Conservation (phyloP, 2,113 vertebrate genomes). For the Gasterosteus aculeatus region DNA sequence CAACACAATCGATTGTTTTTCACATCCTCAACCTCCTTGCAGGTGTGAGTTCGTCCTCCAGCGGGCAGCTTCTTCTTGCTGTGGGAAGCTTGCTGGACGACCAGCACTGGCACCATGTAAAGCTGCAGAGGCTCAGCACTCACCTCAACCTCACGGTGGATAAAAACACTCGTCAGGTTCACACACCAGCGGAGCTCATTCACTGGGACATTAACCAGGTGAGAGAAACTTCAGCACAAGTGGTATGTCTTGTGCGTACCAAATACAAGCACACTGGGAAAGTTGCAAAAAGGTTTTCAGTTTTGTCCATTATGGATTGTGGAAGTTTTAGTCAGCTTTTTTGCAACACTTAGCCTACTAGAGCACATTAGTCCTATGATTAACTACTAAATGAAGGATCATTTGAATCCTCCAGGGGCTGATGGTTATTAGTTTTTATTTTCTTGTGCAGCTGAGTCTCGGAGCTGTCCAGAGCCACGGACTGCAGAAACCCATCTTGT, state of each 20-base stretch:
- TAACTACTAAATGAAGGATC: neutral
- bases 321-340: neutral
- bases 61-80: conserved; percentile 78
- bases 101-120: conserved; percentile 93
- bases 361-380: neutral
- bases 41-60: conserved; percentile 81
- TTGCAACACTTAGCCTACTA: neutral
- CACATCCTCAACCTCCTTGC: conserved; percentile 8
- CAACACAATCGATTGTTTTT: neutral
- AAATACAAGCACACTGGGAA: neutral
- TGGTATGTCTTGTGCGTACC: neutral
- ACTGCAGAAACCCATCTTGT: conserved; percentile 82
- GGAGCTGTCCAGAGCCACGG: conserved; percentile 87
- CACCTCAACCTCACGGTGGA: conserved; percentile 94
- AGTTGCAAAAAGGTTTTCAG: neutral
- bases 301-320: neutral
- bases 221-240: conserved; percentile 46
- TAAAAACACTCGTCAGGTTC: conserved; percentile 85
- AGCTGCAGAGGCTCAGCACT: conserved; percentile 85
- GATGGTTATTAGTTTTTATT: neutral
- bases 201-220: conserved; percentile 92
- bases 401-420: neutral
- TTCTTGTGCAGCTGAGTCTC: conserved; percentile 88
- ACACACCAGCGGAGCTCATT: conserved; percentile 84
- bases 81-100: conserved; percentile 95